phyloP scores from a whole-genome alignment of 1,140 invertebrate genomes.

The Ceratitis capitata region DNA sequence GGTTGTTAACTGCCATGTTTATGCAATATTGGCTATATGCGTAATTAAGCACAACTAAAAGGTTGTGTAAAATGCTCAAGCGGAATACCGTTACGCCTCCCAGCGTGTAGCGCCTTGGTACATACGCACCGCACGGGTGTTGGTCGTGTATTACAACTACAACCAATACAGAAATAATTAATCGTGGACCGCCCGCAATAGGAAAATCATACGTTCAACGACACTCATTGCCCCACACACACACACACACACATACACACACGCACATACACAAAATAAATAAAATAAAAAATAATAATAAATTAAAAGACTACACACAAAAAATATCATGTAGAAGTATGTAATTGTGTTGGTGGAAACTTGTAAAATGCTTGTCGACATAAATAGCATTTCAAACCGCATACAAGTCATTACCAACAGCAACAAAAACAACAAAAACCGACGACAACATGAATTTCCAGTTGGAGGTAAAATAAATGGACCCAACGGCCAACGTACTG shows the following conservation, averaged over 20 bases:
- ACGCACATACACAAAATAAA: background rate
- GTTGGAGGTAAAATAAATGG: background rate
- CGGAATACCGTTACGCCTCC: background rate
- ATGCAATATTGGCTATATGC: constrained; percentile 5
- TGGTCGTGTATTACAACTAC: too few species aligned
- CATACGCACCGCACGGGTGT: background rate
- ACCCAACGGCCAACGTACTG: background rate
- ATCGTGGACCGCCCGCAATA: constrained; percentile 2
- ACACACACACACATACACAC: too few species aligned
- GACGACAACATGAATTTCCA: background rate
- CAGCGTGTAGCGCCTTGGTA: background rate
- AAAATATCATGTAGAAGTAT: background rate
- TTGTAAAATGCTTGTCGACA: constrained; percentile 24
- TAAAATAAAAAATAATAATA: background rate
- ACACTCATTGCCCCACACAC: too few species aligned
- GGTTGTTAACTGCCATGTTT: background rate
- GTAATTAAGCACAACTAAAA: constrained; percentile 27
- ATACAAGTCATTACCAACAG: constrained; percentile 8
- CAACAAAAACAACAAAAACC: background rate
- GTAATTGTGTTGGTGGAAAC: background rate
- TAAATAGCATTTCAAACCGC: background rate
- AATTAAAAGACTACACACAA: too few species aligned
- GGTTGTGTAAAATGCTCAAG: background rate
- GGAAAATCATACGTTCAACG: background rate
- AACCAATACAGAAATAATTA: constrained; percentile 7